Base-by-base conservation (phyloP, 2,113 vertebrate genomes). In the Ibidorhyncha struthersii region DNA sequence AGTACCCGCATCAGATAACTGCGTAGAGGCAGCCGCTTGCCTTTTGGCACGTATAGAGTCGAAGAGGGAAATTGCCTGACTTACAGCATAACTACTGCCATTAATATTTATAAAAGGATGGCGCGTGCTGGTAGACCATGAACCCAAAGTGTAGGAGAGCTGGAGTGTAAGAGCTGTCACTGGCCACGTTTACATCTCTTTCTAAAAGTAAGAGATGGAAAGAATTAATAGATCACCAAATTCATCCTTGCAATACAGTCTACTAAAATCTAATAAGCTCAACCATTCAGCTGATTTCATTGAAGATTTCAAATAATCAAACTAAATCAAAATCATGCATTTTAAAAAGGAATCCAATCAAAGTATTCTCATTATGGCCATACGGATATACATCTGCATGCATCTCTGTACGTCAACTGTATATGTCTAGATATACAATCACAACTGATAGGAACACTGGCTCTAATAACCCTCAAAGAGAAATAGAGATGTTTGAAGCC, bases 321-420 rank as follows among this genome's bases (percentile, higher is more conserved):
- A 87, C 43, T 19, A 66, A 91, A 85, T 89, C 23, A 45, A 62
- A 95, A 32, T 29, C 0, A 10, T 34, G 40, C 62, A 70, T 82
- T 91, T 96, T 85, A 91, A 92, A 84, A 90, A 80, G 69, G 30
- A 66, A 19, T 41, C 81, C 56, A 93, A 25, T 93, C 56, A 55
- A 14, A 78, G 52, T 25, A 2, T 4, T 41, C 7, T 89, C 59
- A 8, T 67, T 69, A 65, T 81, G 69, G 69, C 56, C 32, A 1
- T 11, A 12, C 3, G 6, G 80, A 34, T 23, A 4, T 29, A n/a
- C 49, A 72, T 73, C 80, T 83, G 71, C 26, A 9, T 43, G 67
- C 71, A 38, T 53, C 82, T 89, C 69, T 73, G 26, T 73, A n/a
- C 2, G 1, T 50, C 58, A 67, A 0, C 56, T 62, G 12, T 53